Evolutionary conservation across 2,113 vertebrate species (phyloP).

Genomic region (Holacanthus passer): DNA sequence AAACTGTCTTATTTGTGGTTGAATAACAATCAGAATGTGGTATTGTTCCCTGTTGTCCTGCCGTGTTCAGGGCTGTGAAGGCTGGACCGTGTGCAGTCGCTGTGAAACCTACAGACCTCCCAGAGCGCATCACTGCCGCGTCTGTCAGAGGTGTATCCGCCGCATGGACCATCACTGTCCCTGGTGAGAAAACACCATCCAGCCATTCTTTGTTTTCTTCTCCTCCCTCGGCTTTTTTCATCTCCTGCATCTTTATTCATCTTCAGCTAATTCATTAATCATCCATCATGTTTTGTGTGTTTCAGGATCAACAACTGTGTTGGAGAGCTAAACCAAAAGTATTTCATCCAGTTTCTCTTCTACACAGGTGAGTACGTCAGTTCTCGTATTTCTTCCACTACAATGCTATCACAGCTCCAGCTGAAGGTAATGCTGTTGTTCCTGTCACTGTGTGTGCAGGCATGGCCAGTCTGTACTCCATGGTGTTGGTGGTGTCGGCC

Average conservation of each 20-base stretch:
- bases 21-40: not conserved
- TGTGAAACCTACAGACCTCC: conserved; percentile 90
- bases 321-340: conserved; percentile 90
- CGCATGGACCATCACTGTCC: conserved; percentile 92
- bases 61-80: conserved; percentile 83
- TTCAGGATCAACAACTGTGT: conserved; percentile 90
- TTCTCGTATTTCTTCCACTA: too few relatives aligned
- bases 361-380: conserved; percentile 85
- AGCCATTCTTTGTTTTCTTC: too few relatives aligned
- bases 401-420: too few relatives aligned
- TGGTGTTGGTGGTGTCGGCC: conserved; percentile 84
- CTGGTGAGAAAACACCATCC: conserved; percentile 76
- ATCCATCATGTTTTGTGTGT: not conserved
- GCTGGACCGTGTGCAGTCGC: conserved; percentile 89
- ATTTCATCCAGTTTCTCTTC: conserved; percentile 92
- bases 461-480: conserved; percentile 87
- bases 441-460: conserved; percentile 57
- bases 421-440: not conserved
- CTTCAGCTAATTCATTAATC: not conserved
- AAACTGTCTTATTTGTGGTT: not conserved
- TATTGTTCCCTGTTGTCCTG: not conserved
- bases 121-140: conserved; percentile 88
- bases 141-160: conserved; percentile 89
- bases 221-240: too few relatives aligned
- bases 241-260: not conserved